Conservation (phyloP, 30 jellyfish, hydroid and myxozoan species). For the Aurelia aurita region DNA sequence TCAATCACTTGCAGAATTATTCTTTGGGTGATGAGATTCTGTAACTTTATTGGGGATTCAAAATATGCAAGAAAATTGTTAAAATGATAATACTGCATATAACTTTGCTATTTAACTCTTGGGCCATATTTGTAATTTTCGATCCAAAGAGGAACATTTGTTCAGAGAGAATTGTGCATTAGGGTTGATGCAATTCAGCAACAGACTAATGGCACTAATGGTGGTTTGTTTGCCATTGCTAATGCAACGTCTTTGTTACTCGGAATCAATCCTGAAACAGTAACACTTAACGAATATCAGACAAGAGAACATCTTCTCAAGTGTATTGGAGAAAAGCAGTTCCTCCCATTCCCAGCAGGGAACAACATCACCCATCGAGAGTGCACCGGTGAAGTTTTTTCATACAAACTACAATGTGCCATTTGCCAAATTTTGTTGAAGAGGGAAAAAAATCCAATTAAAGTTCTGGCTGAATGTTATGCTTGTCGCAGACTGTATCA, state of each 20-base stretch:
- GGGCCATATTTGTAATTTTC: no score
- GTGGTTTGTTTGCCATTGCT: conserved; percentile 14
- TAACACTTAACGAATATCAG: neutral
- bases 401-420: neutral
- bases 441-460: conserved; percentile 1
- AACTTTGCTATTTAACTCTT: no score
- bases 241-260: conserved; percentile 11
- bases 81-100: no score
- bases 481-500: conserved; percentile 18
- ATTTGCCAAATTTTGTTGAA: conserved; percentile 4
- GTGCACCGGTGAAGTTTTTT: conserved; percentile 17
- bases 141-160: neutral
- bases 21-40: no score
- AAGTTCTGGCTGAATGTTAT: neutral
- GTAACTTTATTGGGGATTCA: no score
- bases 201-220: conserved; percentile 4
- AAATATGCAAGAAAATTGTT: no score
- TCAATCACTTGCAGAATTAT: no score
- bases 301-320: conserved; percentile 11
- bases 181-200: neutral
- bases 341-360: neutral
- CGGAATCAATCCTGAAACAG: conserved; percentile 2
- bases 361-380: neutral
- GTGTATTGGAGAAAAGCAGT: neutral
- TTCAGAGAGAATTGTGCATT: neutral